Percentiles rank a stretch among this genome's conserved stretches.
These are phyloP conservation scores for Contarinia nasturtii DNA, from an alignment of 1,140 invertebrate species.

Conservation along the genomic window DNA sequence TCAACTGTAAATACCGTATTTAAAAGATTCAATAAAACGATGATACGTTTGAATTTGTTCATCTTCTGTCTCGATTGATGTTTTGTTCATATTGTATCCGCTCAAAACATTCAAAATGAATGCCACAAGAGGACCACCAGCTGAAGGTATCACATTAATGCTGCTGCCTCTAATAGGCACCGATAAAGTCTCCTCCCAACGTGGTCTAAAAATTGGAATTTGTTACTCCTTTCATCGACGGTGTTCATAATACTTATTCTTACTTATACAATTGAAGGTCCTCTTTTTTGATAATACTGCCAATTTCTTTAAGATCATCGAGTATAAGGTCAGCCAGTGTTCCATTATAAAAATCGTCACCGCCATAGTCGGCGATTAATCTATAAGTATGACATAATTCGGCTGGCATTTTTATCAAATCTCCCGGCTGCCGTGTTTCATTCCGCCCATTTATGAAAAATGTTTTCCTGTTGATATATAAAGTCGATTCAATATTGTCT, in stretches of 20 bases:
- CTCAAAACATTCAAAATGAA: background rate
- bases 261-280: slow-evolving; percentile 55
- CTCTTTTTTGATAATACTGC: slow-evolving; percentile 50
- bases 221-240: too few species aligned
- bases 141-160: background rate
- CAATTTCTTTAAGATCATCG: slow-evolving; percentile 46
- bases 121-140: background rate
- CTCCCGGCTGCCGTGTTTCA: too few species aligned
- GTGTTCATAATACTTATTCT: too few species aligned
- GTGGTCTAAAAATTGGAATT: slow-evolving; percentile 4
- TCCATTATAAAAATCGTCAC: slow-evolving; percentile 59
- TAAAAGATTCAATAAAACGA: slow-evolving; percentile 76
- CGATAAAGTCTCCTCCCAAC: slow-evolving; percentile 22
- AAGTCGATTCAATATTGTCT: too few species aligned
- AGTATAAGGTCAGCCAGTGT: slow-evolving; percentile 43
- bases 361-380: slow-evolving; percentile 48
- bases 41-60: slow-evolving; percentile 52
- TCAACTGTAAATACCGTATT: too few species aligned
- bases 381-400: slow-evolving; percentile 50
- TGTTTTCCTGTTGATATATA: too few species aligned
- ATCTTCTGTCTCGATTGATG: too few species aligned
- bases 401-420: slow-evolving; percentile 11
- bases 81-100: background rate
- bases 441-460: too few species aligned
- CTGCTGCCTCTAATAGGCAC: slow-evolving; percentile 11